Base-by-base conservation (phyloP, 2,113 vertebrate genomes). In the Stegostoma tigrinum region DNA sequence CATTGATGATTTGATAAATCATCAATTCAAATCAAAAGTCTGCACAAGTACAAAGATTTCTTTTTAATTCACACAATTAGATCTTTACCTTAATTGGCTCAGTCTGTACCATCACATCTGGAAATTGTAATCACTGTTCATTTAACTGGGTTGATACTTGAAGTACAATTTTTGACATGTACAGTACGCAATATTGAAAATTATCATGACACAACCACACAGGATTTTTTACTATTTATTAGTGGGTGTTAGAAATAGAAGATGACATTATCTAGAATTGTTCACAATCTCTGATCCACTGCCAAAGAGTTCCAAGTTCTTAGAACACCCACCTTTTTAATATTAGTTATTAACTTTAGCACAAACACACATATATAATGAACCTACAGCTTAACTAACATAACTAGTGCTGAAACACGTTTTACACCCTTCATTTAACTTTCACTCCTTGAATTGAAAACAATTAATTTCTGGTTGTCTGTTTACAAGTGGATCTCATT, bases 41-140 rank as follows among this genome's bases (percentile, higher is more conserved):
- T 93, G 61, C 7, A 21, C 34, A 45, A 83, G 17, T 38, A 83
- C n/a, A 42, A 17, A 45, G n/a, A 61, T 93, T 67, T 89, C 38
- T 10, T 5, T 6, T 38, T 38, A 64, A 83, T 4, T 64, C 61
- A 42, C 89, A 93, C 17, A 45, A 66, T 91, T 52, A 61, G 30
- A 19, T 34, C 34, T 93, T 93, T 23, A 93, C 6, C 61, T 66
- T 34, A n/a, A 64, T 66, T 2, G 17, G 21, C 23, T 38, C 89
- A 17, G 89, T 23, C 30, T 38, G 4, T 8, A 66, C 17, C 34
- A 7, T 66, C 21, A 91, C 17, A 93, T 19, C 89, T 93, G 21
- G 14, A 93, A 93, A 93, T 67, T 93, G 66, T 66, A n/a, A 64
- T n/a, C 89, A 83, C 78, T 83, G 19, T 23, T 83, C 38, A 93